Evolutionary conservation across 1,140 invertebrate species (phyloP), one percentile per base, ranked within the genome.

Genomic region (Heliconius melpomene): DNA sequence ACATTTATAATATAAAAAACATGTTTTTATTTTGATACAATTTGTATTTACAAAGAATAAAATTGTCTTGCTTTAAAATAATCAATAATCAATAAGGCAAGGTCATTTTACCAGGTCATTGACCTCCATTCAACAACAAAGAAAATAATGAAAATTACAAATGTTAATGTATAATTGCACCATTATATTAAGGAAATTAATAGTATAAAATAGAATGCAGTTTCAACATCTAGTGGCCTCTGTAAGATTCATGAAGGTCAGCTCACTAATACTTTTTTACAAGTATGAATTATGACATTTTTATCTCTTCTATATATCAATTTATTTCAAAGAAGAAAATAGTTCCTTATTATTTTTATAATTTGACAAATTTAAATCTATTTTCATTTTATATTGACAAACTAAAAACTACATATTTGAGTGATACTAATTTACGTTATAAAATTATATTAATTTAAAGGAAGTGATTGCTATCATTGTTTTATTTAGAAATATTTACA

Each of bases 401-500:
- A 36, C 16, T 11, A 18, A 71, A 23, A 72, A 72, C 71, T 38
- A 66, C 60, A 66, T 6, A 29, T 66, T 26, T 26, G 3, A 26
- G 23, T 72, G 71, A 72, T n/a, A n/a, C 7, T 72, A 29, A 72
- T n/a, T 7, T n/a, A 40, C 6, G 20, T 3, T 26, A 13, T 66
- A 29, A 66, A 66, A 29, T 66, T 29, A 66, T 13, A 23, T 66
- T 16, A 29, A 66, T 26, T 66, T 2, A 57, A 23, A 57, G 20
- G 3, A 23, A 76, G 20, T 66, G 2, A 66, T 9, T 26, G 84
- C 77, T 16, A 66, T 26, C n/a, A 23, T 26, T 29, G 9, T 66
- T 16, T 29, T 29, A 29, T 11, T 66, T 66, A 16, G 3, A 66
- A 66, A 29, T 13, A 16, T 66, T 66, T 66, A 96, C 96, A 96